These are phyloP conservation scores for Parnassius smintheus DNA, from an alignment of 2,888 invertebrate species.

Conservation along the genomic window DNA sequence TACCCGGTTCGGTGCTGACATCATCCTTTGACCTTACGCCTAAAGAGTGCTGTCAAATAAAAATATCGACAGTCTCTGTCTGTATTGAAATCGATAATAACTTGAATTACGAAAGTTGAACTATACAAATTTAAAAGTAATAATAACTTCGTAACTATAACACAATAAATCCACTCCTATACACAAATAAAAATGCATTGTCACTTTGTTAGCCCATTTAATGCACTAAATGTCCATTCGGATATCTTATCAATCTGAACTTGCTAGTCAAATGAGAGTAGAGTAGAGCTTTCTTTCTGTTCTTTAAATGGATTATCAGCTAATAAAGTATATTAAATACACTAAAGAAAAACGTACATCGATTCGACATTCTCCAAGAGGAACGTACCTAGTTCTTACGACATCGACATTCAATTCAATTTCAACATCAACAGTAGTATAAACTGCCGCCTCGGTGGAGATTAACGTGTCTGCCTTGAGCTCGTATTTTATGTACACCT, in stretches of 20 bases:
- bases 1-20: slow-evolving; percentile 15
- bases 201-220: too few species aligned
- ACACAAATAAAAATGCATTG: too few species aligned
- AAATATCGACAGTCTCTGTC: slow-evolving; percentile 10
- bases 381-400: slow-evolving; percentile 6
- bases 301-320: too few species aligned
- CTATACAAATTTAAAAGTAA: too few species aligned
- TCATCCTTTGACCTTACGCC: slow-evolving; percentile 22
- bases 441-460: slow-evolving; percentile 15
- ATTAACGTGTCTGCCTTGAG: slow-evolving; percentile 6
- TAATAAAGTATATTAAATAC: too few species aligned
- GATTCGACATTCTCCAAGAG: background rate
- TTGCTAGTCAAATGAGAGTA: too few species aligned
- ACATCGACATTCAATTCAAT: background rate
- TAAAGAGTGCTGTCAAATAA: background rate
- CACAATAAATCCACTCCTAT: too few species aligned
- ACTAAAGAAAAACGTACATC: background rate
- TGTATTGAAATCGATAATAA: background rate
- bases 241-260: too few species aligned
- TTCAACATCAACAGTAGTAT: slow-evolving; percentile 10
- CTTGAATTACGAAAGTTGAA: too few species aligned
- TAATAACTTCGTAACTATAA: too few species aligned
- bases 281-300: too few species aligned
- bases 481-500: slow-evolving; percentile 16
- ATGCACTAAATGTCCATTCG: too few species aligned